Percentiles rank a stretch among this genome's conserved stretches.
Conservation (phyloP, 2,888 invertebrate genomes). For the Noctuana brunneofusca region DNA sequence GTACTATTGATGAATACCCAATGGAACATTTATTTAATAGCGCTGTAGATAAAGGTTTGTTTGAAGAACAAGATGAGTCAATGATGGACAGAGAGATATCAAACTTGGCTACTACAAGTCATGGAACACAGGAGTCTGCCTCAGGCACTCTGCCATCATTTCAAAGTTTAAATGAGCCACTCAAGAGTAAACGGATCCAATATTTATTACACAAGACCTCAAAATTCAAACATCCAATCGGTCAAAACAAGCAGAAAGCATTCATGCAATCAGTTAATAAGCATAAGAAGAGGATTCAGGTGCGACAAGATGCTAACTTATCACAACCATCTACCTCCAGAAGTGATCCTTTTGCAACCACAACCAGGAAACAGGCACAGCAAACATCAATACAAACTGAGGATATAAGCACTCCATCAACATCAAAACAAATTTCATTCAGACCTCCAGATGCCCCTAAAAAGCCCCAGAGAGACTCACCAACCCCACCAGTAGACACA, state of each 20-base stretch:
- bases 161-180: constrained; percentile 74
- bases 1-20: constrained; percentile 77
- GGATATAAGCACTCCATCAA: constrained; percentile 64
- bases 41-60: constrained; percentile 76
- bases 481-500: constrained; percentile 83
- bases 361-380: constrained; percentile 65
- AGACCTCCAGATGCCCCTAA: constrained; percentile 68
- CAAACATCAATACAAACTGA: constrained; percentile 61
- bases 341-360: constrained; percentile 67
- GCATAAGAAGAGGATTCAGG: constrained; percentile 76
- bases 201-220: constrained; percentile 79
- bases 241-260: constrained; percentile 77
- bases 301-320: constrained; percentile 58
- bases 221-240: constrained; percentile 77
- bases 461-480: constrained; percentile 63
- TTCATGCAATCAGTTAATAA: constrained; percentile 80
- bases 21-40: constrained; percentile 79
- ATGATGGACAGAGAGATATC: constrained; percentile 80
- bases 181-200: constrained; percentile 78
- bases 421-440: constrained; percentile 66
- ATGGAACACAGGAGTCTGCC: constrained; percentile 67
- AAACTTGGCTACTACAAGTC: constrained; percentile 75
- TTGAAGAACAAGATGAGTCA: constrained; percentile 74
- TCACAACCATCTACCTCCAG: constrained; percentile 73
- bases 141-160: constrained; percentile 70